Percentiles rank a stretch among this genome's conserved stretches.
phyloP scores from a whole-genome alignment of 2,113 vertebrate genomes.

The Myotis yumanensis region DNA sequence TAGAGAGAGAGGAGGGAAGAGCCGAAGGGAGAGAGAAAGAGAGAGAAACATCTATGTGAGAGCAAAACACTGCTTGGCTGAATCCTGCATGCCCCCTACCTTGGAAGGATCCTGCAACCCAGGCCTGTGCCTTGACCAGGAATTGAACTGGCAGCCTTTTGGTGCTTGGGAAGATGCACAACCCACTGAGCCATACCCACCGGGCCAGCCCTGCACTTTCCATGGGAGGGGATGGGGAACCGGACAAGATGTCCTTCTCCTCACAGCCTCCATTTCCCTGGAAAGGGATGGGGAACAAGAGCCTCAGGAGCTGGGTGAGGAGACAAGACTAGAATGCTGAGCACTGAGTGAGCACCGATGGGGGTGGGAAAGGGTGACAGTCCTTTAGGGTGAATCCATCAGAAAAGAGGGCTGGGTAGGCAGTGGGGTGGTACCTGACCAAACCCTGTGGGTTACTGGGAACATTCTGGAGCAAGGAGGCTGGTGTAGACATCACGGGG shows the following conservation, averaged over 20 bases:
- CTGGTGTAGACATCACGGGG: fast-evolving
- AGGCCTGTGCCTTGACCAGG: too few species aligned
- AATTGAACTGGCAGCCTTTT: neutral
- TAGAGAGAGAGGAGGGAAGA: too few species aligned
- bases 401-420: neutral
- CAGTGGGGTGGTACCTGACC: neutral
- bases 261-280: neutral
- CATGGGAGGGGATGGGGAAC: neutral
- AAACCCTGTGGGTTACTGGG: neutral
- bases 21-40: neutral
- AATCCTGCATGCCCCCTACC: neutral
- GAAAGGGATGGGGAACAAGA: neutral
- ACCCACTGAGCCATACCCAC: neutral
- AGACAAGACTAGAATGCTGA: too few species aligned
- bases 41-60: neutral
- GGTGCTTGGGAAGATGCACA: neutral
- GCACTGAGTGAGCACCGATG: fast-evolving
- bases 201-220: too few species aligned
- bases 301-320: too few species aligned
- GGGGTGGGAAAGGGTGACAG: too few species aligned
- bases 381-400: neutral
- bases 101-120: too few species aligned
- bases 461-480: neutral
- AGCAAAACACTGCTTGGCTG: neutral
- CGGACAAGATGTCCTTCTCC: neutral